phyloP scores from a whole-genome alignment of 2,888 invertebrate genomes.

The Norana najaformis region DNA sequence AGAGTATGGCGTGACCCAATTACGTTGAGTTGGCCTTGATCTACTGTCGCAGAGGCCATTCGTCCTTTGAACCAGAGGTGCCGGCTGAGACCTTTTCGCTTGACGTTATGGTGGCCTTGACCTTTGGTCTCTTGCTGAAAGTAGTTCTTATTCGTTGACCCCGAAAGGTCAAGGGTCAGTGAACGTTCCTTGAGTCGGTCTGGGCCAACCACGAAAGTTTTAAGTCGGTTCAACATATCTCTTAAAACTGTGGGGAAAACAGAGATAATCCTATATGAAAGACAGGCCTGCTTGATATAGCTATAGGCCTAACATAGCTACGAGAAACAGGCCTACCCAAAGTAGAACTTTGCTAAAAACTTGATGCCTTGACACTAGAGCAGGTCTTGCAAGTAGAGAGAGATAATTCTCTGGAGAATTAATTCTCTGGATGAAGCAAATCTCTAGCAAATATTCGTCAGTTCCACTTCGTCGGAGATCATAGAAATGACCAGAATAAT shows the following conservation, averaged over 20 bases:
- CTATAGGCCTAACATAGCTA: neutral
- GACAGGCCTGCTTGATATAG: neutral
- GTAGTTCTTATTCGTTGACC: neutral
- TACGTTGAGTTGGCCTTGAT: neutral
- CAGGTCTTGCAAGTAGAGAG: neutral
- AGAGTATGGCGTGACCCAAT: neutral
- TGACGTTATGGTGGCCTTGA: neutral
- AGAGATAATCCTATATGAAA: neutral
- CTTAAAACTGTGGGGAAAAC: neutral
- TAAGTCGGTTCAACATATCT: neutral
- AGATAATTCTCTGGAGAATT: neutral
- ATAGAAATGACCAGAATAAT: neutral
- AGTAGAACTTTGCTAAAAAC: neutral
- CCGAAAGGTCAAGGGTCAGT: neutral
- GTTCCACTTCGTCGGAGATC: neutral
- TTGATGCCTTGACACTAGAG: neutral
- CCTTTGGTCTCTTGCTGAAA: neutral
- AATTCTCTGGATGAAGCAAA: neutral
- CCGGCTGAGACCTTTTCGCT: neutral
- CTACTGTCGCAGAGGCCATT: neutral
- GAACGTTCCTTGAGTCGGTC: neutral
- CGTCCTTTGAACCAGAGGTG: neutral
- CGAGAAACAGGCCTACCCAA: neutral
- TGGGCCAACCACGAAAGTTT: neutral
- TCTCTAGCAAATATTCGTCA: neutral